A percentile compares a stretch with the other conserved stretches of the same genome.
Conservation (phyloP, 2,113 vertebrate species). For the Opisthocomus hoazin region DNA sequence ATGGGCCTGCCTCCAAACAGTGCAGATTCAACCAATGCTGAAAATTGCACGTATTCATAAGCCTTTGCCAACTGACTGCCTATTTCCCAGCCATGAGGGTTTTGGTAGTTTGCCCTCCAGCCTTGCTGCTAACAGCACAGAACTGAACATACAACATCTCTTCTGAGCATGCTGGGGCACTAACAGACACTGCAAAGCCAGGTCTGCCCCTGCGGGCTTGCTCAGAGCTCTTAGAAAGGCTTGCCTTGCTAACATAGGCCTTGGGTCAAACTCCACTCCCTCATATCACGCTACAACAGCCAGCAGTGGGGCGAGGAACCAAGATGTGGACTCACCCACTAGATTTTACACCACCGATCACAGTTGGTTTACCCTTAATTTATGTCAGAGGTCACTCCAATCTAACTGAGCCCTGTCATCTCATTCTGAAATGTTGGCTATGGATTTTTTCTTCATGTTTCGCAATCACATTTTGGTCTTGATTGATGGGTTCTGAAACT, state of each 20-base stretch:
- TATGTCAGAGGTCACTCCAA: not conserved
- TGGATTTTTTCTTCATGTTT: not conserved
- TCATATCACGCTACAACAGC: not conserved
- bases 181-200: not conserved
- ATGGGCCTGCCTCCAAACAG: not conserved
- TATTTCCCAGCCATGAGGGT: not conserved
- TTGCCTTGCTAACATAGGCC: not conserved
- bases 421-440: not conserved
- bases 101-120: conserved; percentile 6
- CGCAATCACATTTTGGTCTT: not conserved
- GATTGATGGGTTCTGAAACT: not conserved
- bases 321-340: not conserved
- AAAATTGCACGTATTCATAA: not conserved
- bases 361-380: not conserved
- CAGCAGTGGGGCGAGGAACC: not conserved
- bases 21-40: not conserved
- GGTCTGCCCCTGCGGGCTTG: not conserved
- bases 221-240: not conserved
- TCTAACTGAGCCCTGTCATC: not conserved
- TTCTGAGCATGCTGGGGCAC: not conserved
- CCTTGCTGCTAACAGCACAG: not conserved
- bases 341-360: not conserved
- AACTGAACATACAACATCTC: not conserved
- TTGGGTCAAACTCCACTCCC: not conserved
- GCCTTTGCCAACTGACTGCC: not conserved